phyloP scores from a whole-genome alignment of 2,888 invertebrate genomes.

The Eumacrocentrus americanus region DNA sequence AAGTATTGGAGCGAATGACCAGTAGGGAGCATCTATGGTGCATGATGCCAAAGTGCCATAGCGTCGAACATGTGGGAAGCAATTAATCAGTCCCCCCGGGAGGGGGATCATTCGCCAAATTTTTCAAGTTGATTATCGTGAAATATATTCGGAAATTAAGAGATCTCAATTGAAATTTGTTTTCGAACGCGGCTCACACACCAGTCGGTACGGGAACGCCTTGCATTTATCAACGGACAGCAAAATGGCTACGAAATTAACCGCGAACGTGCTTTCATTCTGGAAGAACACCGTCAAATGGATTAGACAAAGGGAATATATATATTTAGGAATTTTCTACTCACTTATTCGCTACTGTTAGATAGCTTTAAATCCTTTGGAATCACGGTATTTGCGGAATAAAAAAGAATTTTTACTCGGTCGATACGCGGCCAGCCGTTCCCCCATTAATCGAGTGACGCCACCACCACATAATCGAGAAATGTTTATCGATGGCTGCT shows the following conservation, averaged over 20 bases:
- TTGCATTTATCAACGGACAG: conserved; percentile 61
- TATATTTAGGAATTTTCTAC: conserved; percentile 3
- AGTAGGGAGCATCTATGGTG: conserved; percentile 17
- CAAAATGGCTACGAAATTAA: conserved; percentile 57
- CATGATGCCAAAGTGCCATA: conserved; percentile 1
- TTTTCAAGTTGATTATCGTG: not conserved
- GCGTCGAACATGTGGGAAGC: not conserved
- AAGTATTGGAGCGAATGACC: conserved; percentile 16
- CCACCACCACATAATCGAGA: conserved; percentile 37
- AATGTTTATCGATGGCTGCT: conserved; percentile 28
- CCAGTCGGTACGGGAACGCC: conserved; percentile 61
- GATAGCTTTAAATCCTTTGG: not conserved
- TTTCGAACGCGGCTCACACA: conserved; percentile 40
- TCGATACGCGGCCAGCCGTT: conserved; percentile 50
- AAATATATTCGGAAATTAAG: conserved; percentile 24
- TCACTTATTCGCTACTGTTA: conserved; percentile 11
- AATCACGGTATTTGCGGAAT: conserved; percentile 22
- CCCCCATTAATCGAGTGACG: conserved; percentile 43
- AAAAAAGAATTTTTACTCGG: conserved; percentile 49
- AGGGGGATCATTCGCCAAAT: not conserved
- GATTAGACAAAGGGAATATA: not conserved
- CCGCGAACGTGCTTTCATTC: conserved; percentile 28
- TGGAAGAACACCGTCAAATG: conserved; percentile 19
- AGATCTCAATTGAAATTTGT: conserved; percentile 37
- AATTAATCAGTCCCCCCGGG: too few species aligned